Conservation (phyloP, 1,140 invertebrate genomes). For the Gryllus bimaculatus region DNA sequence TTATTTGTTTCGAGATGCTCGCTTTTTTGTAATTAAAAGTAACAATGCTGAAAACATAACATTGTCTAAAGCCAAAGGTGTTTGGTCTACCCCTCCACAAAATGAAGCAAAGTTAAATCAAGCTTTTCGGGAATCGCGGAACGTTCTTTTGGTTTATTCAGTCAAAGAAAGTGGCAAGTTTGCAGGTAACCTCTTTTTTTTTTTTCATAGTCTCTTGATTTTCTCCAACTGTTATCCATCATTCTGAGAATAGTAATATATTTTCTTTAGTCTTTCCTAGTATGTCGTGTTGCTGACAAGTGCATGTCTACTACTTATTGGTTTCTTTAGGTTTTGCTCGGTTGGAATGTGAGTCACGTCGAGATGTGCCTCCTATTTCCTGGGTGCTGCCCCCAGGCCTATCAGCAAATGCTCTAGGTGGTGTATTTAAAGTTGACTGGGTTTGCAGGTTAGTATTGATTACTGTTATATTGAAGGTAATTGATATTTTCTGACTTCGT, state of each 20-base stretch:
- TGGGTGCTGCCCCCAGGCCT: conserved; percentile 93
- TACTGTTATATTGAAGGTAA: too few relatives aligned
- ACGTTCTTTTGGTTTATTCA: conserved; percentile 93
- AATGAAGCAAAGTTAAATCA: conserved; percentile 95
- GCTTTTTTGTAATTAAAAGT: conserved; percentile 96
- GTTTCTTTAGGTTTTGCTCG: conserved; percentile 67
- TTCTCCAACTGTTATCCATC: not conserved
- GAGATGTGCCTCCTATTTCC: conserved; percentile 78
- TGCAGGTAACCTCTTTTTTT: conserved; percentile 32
- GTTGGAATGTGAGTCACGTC: conserved; percentile 73
- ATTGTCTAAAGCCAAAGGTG: conserved; percentile 87
- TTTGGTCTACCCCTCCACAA: conserved; percentile 95
- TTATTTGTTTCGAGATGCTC: conserved; percentile 87
- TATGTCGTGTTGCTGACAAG: too few relatives aligned
- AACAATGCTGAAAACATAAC: conserved; percentile 96
- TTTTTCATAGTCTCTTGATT: not conserved
- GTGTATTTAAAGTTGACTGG: conserved; percentile 95
- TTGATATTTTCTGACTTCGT: not conserved
- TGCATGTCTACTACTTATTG: too few relatives aligned
- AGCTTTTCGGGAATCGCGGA: conserved; percentile 82
- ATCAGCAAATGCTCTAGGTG: conserved; percentile 82
- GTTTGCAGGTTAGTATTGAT: conserved; percentile 50
- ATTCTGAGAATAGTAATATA: too few relatives aligned
- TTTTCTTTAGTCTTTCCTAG: too few relatives aligned
- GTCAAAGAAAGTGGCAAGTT: conserved; percentile 95